These are phyloP conservation scores for Bombyx mandarina DNA, from an alignment of 1,140 invertebrate genomes.

Conservation along the genomic window DNA sequence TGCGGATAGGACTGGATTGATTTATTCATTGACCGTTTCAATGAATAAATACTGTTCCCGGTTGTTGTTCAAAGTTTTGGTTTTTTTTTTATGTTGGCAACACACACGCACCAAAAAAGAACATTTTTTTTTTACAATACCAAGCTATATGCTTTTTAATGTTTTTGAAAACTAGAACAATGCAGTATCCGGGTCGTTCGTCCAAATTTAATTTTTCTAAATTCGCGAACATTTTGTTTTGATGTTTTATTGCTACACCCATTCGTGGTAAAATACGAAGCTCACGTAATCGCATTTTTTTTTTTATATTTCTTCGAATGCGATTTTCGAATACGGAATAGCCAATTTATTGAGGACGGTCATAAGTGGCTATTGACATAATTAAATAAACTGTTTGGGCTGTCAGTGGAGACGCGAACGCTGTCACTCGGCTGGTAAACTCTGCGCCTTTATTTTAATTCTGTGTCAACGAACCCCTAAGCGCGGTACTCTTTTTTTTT, in stretches of 20 bases:
- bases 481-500: too few species aligned
- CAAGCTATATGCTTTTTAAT: too few species aligned
- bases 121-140: too few species aligned
- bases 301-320: background rate
- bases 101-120: too few species aligned
- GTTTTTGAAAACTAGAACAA: too few species aligned
- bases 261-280: background rate
- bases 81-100: too few species aligned
- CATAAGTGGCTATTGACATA: conserved; percentile 9
- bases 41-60: too few species aligned
- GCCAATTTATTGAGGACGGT: background rate
- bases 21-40: too few species aligned
- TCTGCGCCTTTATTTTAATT: too few species aligned
- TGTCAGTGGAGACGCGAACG: conserved; percentile 8
- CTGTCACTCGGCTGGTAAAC: background rate
- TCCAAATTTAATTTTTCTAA: background rate
- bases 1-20: background rate
- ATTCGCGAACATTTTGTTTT: background rate
- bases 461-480: too few species aligned
- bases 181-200: background rate
- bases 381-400: conserved; percentile 10
- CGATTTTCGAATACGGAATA: background rate
- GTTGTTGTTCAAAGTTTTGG: too few species aligned
- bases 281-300: background rate
- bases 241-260: background rate